Percentiles rank a stretch among this genome's conserved stretches.
These are phyloP conservation scores for Cyclopterus lumpus DNA, from an alignment of 2,797 vertebrate genomes.

Conservation along the genomic window DNA sequence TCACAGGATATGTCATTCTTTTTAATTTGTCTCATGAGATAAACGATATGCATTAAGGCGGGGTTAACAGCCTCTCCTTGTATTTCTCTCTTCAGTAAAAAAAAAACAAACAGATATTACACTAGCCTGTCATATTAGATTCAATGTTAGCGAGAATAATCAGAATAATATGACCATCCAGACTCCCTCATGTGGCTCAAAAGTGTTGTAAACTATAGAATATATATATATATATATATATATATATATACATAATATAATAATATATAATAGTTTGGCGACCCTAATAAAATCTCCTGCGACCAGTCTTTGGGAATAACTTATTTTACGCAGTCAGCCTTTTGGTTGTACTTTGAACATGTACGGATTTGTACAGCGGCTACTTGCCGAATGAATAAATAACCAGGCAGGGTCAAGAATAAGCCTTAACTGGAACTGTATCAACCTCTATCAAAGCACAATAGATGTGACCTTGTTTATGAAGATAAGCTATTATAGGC, in stretches of 20 bases:
- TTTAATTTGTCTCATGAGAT: too few species aligned
- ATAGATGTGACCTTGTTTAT: slow-evolving; percentile 28
- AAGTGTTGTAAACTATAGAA: neutral
- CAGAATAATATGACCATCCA: neutral
- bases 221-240: neutral
- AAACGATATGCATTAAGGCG: neutral
- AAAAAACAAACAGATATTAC: neutral
- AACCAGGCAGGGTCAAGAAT: neutral
- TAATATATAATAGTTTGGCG: too few species aligned
- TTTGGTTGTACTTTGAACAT: neutral
- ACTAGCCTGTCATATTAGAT: neutral
- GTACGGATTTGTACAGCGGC: neutral
- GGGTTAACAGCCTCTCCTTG: too few species aligned
- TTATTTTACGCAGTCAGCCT: neutral
- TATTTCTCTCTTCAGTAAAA: neutral
- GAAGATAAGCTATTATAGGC: slow-evolving; percentile 19
- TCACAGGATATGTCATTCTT: too few species aligned
- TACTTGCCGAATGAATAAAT: slow-evolving; percentile 1
- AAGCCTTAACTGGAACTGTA: neutral
- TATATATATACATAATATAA: too few species aligned
- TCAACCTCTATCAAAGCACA: slow-evolving; percentile 13
- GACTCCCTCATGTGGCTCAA: neutral
- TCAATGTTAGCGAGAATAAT: neutral
- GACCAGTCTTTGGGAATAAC: neutral
- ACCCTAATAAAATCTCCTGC: neutral